Evolutionary conservation across 2,888 invertebrate genomes (phyloP).

Genomic region (Melanostoma scalare): DNA sequence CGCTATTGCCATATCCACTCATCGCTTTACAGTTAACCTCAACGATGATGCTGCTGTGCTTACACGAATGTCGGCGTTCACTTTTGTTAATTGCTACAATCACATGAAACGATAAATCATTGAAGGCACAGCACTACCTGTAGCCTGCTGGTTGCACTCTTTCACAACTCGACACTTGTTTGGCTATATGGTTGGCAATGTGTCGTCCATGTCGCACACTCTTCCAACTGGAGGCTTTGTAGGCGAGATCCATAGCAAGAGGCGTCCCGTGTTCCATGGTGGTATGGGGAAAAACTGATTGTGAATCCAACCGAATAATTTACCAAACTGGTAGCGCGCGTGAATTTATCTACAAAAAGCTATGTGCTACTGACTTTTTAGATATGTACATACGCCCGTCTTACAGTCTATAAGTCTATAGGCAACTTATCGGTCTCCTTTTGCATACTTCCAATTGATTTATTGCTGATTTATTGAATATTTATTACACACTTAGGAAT

Average conservation of each 20-base stretch:
- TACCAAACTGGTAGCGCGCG: slow-evolving; percentile 65
- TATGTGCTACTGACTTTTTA: slow-evolving; percentile 54
- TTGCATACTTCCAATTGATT: slow-evolving; percentile 69
- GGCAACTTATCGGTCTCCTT: slow-evolving; percentile 66
- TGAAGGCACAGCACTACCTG: slow-evolving; percentile 70
- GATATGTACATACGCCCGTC: not conserved
- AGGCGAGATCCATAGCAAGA: slow-evolving; percentile 38
- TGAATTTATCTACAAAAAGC: slow-evolving; percentile 56
- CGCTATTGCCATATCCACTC: slow-evolving; percentile 14
- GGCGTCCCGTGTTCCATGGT: slow-evolving; percentile 33
- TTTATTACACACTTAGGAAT: slow-evolving; percentile 70
- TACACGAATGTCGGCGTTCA: slow-evolving; percentile 69
- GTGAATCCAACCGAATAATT: slow-evolving; percentile 68
- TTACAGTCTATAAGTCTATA: slow-evolving; percentile 21
- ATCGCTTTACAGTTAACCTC: slow-evolving; percentile 34
- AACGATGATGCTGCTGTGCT: slow-evolving; percentile 16
- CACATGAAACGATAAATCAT: slow-evolving; percentile 71
- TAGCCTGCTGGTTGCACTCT: slow-evolving; percentile 68
- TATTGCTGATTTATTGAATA: slow-evolving; percentile 71
- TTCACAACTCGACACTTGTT: slow-evolving; percentile 73
- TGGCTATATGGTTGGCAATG: slow-evolving; percentile 46
- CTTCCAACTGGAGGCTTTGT: not conserved
- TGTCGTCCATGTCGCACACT: slow-evolving; percentile 57
- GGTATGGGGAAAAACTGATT: slow-evolving; percentile 57
- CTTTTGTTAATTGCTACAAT: slow-evolving; percentile 73